These are phyloP conservation scores for Drosophila gunungcola DNA, from an alignment of 1,140 invertebrate genomes.

Conservation along the genomic window DNA sequence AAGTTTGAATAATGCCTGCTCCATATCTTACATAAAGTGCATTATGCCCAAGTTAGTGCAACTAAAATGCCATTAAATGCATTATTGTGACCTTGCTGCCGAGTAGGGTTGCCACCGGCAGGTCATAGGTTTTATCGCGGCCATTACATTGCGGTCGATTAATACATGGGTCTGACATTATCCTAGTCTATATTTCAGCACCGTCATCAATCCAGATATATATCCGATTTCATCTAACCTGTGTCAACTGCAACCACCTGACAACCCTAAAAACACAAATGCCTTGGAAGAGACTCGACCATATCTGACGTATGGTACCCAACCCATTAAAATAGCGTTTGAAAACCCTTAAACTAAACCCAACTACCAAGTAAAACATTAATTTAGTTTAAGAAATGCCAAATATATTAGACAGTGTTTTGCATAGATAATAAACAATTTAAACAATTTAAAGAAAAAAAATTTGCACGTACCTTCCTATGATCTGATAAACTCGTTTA, in stretches of 20 bases:
- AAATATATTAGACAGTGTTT: not conserved
- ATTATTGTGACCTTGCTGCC: slow-evolving; percentile 1
- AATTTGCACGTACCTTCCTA: slow-evolving; percentile 12
- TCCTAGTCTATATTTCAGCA: not conserved
- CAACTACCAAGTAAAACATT: not conserved
- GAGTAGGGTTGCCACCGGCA: slow-evolving; percentile 31
- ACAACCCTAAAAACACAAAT: slow-evolving; percentile 67
- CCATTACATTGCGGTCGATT: not conserved
- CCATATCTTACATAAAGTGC: not conserved
- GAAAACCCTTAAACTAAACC: not conserved
- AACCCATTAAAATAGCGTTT: not conserved
- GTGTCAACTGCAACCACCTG: slow-evolving; percentile 25
- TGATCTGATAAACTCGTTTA: slow-evolving; percentile 15
- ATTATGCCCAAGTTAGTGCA: too few relatives aligned
- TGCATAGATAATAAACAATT: not conserved
- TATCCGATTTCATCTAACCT: not conserved
- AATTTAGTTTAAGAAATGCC: not conserved
- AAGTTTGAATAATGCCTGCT: slow-evolving; percentile 11
- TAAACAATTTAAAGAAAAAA: not conserved
- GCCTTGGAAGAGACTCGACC: slow-evolving; percentile 25
- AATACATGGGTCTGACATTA: not conserved
- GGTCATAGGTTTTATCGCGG: not conserved
- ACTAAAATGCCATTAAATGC: slow-evolving; percentile 10
- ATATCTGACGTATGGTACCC: slow-evolving; percentile 33
- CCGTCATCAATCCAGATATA: not conserved